Conservation (phyloP, 2,113 vertebrate species). For the Hystrix brachyura region DNA sequence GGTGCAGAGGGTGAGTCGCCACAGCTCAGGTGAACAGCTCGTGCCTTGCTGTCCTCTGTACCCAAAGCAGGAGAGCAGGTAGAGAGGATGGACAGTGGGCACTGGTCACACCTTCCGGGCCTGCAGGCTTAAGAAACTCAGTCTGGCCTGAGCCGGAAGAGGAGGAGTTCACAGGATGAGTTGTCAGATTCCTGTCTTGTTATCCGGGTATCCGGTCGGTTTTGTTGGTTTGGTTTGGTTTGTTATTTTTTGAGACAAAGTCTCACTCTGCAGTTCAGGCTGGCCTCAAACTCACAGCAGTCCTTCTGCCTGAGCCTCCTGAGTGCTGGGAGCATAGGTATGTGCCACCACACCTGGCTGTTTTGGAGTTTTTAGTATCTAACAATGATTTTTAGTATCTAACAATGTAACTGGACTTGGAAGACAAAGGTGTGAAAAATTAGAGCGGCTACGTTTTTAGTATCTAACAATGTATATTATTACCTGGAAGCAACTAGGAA, state of each 20-base stretch:
- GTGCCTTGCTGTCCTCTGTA: background rate
- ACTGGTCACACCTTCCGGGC: background rate
- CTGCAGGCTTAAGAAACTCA: background rate
- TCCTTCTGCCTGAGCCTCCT: background rate
- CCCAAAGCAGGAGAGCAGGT: background rate
- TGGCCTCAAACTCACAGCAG: background rate
- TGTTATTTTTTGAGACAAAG: background rate
- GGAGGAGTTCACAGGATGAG: background rate
- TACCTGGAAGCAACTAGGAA: constrained; percentile 4
- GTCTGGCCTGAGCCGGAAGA: background rate
- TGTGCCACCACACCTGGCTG: too few relatives aligned
- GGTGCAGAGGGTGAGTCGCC: background rate
- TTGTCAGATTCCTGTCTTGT: background rate
- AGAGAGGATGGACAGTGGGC: background rate
- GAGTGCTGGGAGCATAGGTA: background rate
- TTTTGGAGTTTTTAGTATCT: background rate
- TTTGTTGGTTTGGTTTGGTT: background rate
- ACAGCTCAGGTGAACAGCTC: background rate
- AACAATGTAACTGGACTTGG: too few relatives aligned
- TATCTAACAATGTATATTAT: background rate
- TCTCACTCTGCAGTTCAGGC: background rate
- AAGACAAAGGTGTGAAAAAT: too few relatives aligned
- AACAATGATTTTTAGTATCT: background rate
- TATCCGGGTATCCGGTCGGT: background rate
- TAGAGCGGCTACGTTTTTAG: too few relatives aligned